Evolutionary conservation across 1,140 invertebrate genomes (phyloP), one percentile per base, ranked within the genome.

Genomic region (Planococcus citri): DNA sequence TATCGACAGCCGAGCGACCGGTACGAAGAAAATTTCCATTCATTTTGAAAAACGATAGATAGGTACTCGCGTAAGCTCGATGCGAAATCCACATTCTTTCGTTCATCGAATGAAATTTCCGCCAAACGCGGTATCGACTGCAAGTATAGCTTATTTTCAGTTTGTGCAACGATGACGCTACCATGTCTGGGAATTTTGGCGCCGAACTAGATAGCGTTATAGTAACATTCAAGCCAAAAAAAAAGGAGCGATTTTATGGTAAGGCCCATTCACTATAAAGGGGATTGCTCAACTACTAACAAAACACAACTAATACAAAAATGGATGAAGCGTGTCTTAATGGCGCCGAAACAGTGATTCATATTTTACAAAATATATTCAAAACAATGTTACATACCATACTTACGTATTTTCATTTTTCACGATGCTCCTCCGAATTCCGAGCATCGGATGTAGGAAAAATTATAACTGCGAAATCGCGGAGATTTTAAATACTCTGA

Each of bases 181-280:
- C 25, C 2, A 25, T 64, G 60, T 64, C 60, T 64, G 60, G 60
- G 60, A 64, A 64, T 64, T 64, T 64, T 25, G 60, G 60, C 60
- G 60, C 60, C 60, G 60, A 22, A 64, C 60, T 64, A 64, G 60
- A 64, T 64, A 64, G 10, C 9, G 60, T 64, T 64, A 27, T 64
- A 25, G 20, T 22, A 27, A 64, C 25, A 25, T 25, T 22, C 22
- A 27, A 22, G 60, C 60, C 60, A 64, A 58, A 58, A 58, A 64
- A 64, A 64, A n/a, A n/a, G n/a, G 25, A 25, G 25, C 3, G 60
- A 9, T 64, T 64, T 25, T 64, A 64, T 25, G 22, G 22, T 25
- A 24, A 24, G 10, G 10, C 60, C 25, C 17, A 64, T 17, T 64
- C 4, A 27, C 22, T 64, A 3, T 58, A 20, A n/a, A n/a, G 21